phyloP scores from a whole-genome alignment of 2,113 vertebrate species.

The Bufo bufo region DNA sequence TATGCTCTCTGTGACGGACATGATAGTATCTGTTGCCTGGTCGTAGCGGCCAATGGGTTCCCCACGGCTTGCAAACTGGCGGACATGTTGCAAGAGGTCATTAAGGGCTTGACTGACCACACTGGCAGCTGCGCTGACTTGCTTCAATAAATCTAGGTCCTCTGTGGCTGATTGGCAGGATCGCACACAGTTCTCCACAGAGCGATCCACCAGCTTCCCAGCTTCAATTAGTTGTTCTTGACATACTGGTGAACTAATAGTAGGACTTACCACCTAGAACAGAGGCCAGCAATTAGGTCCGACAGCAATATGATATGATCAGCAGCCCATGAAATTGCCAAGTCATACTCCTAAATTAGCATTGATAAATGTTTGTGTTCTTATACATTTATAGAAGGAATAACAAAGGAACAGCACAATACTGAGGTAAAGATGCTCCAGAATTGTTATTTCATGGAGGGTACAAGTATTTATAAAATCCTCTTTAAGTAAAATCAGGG shows the following conservation, averaged over 20 bases:
- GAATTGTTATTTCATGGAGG: no score
- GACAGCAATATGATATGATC: neutral
- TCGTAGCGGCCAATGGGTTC: conserved; percentile 97
- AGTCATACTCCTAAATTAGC: neutral
- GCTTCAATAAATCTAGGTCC: conserved; percentile 88
- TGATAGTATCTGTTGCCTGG: conserved; percentile 98
- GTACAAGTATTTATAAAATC: no score
- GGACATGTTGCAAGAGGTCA: conserved; percentile 94
- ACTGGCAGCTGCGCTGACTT: conserved; percentile 86
- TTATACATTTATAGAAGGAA: no score
- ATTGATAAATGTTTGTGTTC: no score
- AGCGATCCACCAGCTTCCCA: conserved; percentile 93
- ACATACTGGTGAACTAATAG: conserved; percentile 96
- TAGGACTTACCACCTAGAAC: conserved; percentile 92
- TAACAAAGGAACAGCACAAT: no score
- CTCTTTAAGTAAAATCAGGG: no score
- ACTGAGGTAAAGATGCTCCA: no score
- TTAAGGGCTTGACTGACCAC: conserved; percentile 92
- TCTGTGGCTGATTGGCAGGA: conserved; percentile 91
- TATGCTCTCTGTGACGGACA: conserved; percentile 98
- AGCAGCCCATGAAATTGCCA: neutral
- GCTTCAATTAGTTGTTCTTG: conserved; percentile 98
- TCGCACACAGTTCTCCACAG: conserved; percentile 91
- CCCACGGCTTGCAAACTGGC: conserved; percentile 92
- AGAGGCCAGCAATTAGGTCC: neutral